A percentile compares a stretch with the other conserved stretches of the same genome.
Conservation (phyloP, 1,140 invertebrate species). For the Macrobrachium rosenbergii region DNA sequence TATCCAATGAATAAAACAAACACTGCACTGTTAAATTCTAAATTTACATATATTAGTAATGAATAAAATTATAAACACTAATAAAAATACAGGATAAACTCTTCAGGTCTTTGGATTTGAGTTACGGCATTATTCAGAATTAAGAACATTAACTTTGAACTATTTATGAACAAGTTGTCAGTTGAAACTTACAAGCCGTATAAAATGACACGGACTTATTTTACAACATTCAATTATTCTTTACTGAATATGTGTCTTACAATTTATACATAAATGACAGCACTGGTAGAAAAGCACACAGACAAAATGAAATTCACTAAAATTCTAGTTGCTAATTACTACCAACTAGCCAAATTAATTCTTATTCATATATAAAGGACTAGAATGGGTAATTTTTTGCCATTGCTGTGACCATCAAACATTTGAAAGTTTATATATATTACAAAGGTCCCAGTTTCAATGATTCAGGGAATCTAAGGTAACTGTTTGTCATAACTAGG, state of each 20-base stretch:
- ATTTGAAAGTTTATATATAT: neutral
- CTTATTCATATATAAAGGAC: conserved; percentile 44
- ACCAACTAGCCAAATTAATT: conserved; percentile 60
- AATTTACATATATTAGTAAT: too few relatives aligned
- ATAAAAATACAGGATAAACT: too few relatives aligned
- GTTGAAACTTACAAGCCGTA: conserved; percentile 1
- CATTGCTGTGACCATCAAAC: neutral
- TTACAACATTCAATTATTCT: conserved; percentile 35
- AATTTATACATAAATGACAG: conserved; percentile 59
- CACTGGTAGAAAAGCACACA: conserved; percentile 62
- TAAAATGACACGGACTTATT: conserved; percentile 35
- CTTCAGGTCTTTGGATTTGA: too few relatives aligned
- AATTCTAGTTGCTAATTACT: conserved; percentile 35
- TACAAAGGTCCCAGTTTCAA: too few relatives aligned
- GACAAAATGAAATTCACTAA: conserved; percentile 52
- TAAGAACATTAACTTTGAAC: conserved; percentile 10
- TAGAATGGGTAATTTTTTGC: conserved; percentile 60
- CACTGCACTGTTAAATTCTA: too few relatives aligned
- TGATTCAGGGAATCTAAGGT: too few relatives aligned
- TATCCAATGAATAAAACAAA: too few relatives aligned
- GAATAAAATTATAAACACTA: too few relatives aligned
- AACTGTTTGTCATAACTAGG: too few relatives aligned
- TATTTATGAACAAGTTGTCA: neutral
- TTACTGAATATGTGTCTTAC: conserved; percentile 48
- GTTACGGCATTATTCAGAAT: neutral